These are phyloP conservation scores for Enteromius trimaculatus DNA, from an alignment of 2,797 vertebrate genomes.

Conservation along the genomic window DNA sequence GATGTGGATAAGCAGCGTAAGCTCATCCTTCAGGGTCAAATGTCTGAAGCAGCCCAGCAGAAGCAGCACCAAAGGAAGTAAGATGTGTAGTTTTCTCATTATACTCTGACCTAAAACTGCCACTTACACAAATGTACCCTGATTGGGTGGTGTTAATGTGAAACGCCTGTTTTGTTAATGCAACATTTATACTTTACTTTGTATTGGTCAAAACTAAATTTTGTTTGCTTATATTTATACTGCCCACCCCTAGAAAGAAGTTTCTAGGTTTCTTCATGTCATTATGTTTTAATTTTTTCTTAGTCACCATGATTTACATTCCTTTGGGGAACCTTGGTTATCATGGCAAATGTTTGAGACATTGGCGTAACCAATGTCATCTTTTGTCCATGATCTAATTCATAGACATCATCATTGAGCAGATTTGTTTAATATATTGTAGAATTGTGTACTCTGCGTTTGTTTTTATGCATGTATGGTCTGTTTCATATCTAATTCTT, in stretches of 20 bases:
- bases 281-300: background rate
- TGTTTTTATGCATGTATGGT: background rate
- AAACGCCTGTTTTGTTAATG: background rate
- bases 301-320: background rate
- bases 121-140: background rate
- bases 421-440: background rate
- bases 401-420: background rate
- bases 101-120: background rate
- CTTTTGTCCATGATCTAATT: background rate
- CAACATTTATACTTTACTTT: background rate
- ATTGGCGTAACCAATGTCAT: background rate
- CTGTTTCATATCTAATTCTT: background rate
- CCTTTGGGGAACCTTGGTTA: background rate
- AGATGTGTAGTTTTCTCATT: constrained; percentile 58
- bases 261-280: background rate
- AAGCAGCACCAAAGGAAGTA: constrained; percentile 98
- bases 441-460: background rate
- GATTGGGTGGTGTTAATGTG: background rate
- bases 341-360: background rate
- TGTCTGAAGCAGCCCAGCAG: constrained; percentile 89
- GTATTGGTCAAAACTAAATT: background rate
- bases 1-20: constrained; percentile 95
- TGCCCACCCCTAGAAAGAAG: background rate
- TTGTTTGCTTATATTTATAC: background rate
- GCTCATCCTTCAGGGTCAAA: constrained; percentile 91